phyloP scores from a whole-genome alignment of 2,888 invertebrate genomes.

The Caenorhabditis panamensis region DNA sequence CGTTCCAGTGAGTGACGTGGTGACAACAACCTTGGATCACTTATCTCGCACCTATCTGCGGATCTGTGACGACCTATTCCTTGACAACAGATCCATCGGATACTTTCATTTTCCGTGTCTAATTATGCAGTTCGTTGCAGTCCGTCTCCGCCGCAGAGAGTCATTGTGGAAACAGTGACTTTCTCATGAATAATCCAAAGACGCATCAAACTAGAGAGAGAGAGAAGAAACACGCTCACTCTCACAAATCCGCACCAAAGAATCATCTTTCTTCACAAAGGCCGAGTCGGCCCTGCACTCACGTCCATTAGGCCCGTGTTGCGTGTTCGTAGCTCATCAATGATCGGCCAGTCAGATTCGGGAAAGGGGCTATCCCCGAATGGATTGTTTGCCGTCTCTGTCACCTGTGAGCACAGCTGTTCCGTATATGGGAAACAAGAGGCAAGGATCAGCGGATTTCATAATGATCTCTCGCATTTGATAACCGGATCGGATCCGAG shows the following conservation, averaged over 20 bases:
- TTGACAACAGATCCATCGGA: constrained; percentile 2
- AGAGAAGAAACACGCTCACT: no score
- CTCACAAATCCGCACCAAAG: constrained; percentile 15
- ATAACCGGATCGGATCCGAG: background rate
- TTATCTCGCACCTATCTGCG: constrained; percentile 42
- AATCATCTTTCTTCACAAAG: constrained; percentile 6
- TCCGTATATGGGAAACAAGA: background rate
- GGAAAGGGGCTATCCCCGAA: constrained; percentile 9
- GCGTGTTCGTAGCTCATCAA: constrained; percentile 40
- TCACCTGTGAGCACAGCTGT: constrained; percentile 41
- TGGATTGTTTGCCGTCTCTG: constrained; percentile 29
- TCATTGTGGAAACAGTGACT: constrained; percentile 26
- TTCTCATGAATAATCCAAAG: constrained; percentile 41
- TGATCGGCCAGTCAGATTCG: constrained; percentile 3
- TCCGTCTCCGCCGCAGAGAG: background rate
- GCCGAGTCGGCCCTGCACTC: background rate
- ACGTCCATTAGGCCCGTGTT: constrained; percentile 20
- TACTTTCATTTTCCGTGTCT: no score
- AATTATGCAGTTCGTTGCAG: constrained; percentile 13
- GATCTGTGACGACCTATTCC: no score
- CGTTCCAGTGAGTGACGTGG: no score
- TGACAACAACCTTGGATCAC: constrained; percentile 15
- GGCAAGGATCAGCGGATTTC: background rate
- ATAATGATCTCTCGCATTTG: background rate
- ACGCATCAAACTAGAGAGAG: constrained; percentile 33